A percentile compares a stretch with the other conserved stretches of the same genome.
Conservation (phyloP, 1,140 invertebrate genomes). For the Eubasilissa regina region DNA sequence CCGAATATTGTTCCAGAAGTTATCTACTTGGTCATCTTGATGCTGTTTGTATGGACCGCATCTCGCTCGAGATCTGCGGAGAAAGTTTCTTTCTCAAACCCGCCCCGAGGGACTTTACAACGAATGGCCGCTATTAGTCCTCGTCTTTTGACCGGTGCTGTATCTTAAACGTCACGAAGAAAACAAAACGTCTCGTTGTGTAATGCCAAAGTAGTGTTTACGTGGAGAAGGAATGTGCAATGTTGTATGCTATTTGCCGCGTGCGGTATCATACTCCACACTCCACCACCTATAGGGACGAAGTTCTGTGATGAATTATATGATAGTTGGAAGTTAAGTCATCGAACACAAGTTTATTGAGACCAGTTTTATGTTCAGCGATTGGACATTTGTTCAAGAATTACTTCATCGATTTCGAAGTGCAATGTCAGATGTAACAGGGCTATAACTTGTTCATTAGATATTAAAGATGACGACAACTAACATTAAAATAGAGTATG, state of each 20-base stretch:
- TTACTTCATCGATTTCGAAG: not conserved
- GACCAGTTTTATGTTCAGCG: too few relatives aligned
- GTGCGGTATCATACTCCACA: too few relatives aligned
- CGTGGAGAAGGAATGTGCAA: too few relatives aligned
- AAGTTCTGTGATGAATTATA: too few relatives aligned
- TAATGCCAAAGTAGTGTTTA: not conserved
- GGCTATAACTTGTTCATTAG: too few relatives aligned
- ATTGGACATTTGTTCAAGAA: too few relatives aligned
- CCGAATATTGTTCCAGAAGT: not conserved
- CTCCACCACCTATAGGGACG: too few relatives aligned
- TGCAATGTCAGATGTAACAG: not conserved
- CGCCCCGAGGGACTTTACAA: slow-evolving; percentile 37
- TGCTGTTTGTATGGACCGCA: slow-evolving; percentile 23
- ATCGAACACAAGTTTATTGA: too few relatives aligned
- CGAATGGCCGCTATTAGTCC: slow-evolving; percentile 55
- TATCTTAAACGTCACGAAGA: slow-evolving; percentile 21
- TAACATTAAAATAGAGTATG: too few relatives aligned
- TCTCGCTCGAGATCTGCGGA: slow-evolving; percentile 32
- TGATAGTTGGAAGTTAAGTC: too few relatives aligned
- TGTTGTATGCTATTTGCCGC: too few relatives aligned
- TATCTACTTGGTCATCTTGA: not conserved
- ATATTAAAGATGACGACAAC: too few relatives aligned
- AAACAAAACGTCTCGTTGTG: slow-evolving; percentile 30
- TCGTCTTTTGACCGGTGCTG: slow-evolving; percentile 48
- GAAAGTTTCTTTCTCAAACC: slow-evolving; percentile 33